Conservation (phyloP, 2,888 invertebrate genomes). For the Junonia oenone region DNA sequence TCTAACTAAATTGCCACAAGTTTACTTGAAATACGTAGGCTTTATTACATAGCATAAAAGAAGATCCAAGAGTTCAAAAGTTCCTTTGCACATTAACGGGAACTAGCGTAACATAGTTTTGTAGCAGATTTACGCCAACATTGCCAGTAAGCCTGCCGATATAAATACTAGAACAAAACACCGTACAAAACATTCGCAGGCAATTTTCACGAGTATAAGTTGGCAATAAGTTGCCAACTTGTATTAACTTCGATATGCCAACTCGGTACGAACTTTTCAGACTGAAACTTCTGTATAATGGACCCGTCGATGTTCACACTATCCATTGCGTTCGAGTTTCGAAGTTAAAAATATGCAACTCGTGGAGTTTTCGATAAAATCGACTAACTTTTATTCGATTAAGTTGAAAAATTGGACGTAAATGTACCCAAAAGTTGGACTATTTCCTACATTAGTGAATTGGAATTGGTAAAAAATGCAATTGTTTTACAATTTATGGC, state of each 20-base stretch:
- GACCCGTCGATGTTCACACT: conserved; percentile 21
- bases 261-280: conserved; percentile 34
- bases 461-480: background rate
- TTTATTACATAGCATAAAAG: no score
- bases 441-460: background rate
- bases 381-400: conserved; percentile 12
- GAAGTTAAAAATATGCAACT: conserved; percentile 21
- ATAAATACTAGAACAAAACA: conserved; percentile 7
- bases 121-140: background rate
- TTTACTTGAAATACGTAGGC: no score
- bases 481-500: background rate
- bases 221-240: conserved; percentile 22
- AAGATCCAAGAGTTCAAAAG: conserved; percentile 1
- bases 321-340: conserved; percentile 15
- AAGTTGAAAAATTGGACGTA: conserved; percentile 11
- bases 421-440: conserved; percentile 1
- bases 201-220: conserved; percentile 10
- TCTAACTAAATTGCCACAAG: no score
- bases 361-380: conserved; percentile 6
- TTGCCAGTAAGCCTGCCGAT: background rate
- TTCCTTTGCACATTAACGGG: background rate
- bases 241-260: conserved; percentile 35
- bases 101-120: background rate
- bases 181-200: conserved; percentile 11
- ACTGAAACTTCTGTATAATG: conserved; percentile 27